Evolutionary conservation across 2,113 vertebrate genomes (phyloP).

Genomic region (Sebastes fasciatus): DNA sequence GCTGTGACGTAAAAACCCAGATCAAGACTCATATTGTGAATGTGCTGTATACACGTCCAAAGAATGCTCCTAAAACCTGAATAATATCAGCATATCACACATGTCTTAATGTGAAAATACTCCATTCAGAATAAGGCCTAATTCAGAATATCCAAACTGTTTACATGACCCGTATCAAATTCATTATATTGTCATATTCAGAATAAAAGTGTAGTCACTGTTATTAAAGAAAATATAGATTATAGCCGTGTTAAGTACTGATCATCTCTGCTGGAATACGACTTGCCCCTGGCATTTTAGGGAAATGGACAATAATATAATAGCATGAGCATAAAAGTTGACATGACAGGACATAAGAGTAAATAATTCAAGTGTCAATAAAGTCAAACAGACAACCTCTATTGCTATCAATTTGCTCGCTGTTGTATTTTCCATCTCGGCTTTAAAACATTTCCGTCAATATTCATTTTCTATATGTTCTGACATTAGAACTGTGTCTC

Average conservation of each 20-base stretch:
- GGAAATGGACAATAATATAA: neutral
- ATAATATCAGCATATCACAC: too few species aligned
- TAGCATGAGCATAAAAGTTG: neutral
- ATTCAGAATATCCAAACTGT: too few species aligned
- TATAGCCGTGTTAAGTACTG: neutral
- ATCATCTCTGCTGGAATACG: neutral
- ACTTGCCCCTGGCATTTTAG: neutral
- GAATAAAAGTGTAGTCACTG: neutral
- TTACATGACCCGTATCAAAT: too few species aligned
- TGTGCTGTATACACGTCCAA: too few species aligned
- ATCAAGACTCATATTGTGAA: too few species aligned
- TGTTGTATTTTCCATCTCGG: neutral
- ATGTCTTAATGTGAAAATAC: too few species aligned
- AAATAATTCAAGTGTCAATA: neutral
- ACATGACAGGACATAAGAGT: neutral
- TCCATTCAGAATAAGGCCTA: too few species aligned
- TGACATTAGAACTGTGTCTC: slow-evolving; percentile 24
- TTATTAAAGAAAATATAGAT: neutral
- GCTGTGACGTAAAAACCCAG: too few species aligned
- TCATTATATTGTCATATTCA: too few species aligned
- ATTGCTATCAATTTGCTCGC: neutral
- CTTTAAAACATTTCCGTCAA: neutral
- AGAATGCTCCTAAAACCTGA: too few species aligned
- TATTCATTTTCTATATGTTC: neutral
- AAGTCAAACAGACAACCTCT: neutral